These are phyloP conservation scores for Terrapene triunguis DNA, from an alignment of 2,113 vertebrate genomes.

Conservation along the genomic window DNA sequence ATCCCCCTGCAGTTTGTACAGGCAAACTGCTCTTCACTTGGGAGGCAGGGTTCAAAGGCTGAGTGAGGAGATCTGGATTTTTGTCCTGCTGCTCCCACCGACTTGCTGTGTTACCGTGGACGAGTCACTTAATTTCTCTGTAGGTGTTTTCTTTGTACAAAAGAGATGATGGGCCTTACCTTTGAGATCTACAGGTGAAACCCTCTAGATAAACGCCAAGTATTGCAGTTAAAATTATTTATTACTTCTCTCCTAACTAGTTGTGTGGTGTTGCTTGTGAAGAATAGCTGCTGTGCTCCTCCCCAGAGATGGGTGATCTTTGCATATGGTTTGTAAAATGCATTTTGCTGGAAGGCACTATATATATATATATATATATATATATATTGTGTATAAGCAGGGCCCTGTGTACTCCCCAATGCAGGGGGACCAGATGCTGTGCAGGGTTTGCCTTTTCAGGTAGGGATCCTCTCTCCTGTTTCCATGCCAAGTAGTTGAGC, in stretches of 20 bases:
- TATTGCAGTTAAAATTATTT: rapidly evolving
- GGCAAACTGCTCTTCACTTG: too few species aligned
- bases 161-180: background rate
- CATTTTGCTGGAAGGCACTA: background rate
- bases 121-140: background rate
- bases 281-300: background rate
- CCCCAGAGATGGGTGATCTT: background rate
- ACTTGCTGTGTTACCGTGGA: background rate
- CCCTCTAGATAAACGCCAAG: background rate
- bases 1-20: too few species aligned
- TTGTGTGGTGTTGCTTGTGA: rapidly evolving
- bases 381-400: background rate
- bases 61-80: background rate
- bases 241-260: background rate
- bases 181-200: background rate
- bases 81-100: background rate
- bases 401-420: too few species aligned
- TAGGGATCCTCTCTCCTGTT: slow-evolving; percentile 26
- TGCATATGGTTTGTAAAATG: background rate
- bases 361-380: background rate
- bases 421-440: background rate
- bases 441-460: slow-evolving; percentile 38
- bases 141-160: too few species aligned
- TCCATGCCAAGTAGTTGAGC: slow-evolving; percentile 35
- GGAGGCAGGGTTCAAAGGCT: background rate